Base-by-base conservation (phyloP, 2,797 vertebrate species). In the Rhynchotus rufescens region DNA sequence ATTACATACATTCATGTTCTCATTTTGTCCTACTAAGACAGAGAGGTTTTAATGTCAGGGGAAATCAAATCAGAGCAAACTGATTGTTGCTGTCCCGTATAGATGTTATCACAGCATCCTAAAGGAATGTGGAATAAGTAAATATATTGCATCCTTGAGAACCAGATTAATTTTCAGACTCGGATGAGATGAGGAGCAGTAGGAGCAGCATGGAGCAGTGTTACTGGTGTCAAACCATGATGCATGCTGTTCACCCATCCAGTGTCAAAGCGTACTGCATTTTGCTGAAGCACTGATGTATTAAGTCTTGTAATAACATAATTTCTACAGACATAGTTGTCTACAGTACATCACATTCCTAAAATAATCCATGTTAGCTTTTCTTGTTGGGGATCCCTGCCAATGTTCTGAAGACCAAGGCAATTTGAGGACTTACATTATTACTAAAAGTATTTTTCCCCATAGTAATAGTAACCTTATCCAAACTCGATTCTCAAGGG, bases 1-100 rank as follows among this genome's bases (percentile, higher is more conserved):
- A 1, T 2, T 15, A 13, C 32, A n/a, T 26, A 11, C 2, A 0
- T 2, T 34, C 19, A 51, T n/a, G 42, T 14, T 4, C 51, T 89
- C 3, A 0, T 52, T 75, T 51, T 36, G 36, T n/a, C 51, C 26
- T 22, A 0, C 32, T 0, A 0, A 62, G 67, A 42, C 30, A 21
- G 52, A 54, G 52, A 45, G 6, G 5, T 64, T 92, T 72, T 44
- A 64, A 6, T 9, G 6, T 3, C n/a, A 61, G 38, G 47, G 57
- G 38, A 23, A 36, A 32, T 15, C 1, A 6, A 30, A 2, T 30
- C 67, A 30, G 60, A 42, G 60, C 64, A 38, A 62, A 59, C 7
- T 5, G 23, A 7, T 21, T 17, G 8, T 32, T 68, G 36, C 12
- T 65, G 0, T 42, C 1, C 0, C 19, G 9, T 28, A 2, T 14